These are phyloP conservation scores for Crocallis elinguaria DNA, from an alignment of 2,888 invertebrate genomes.

Conservation along the genomic window DNA sequence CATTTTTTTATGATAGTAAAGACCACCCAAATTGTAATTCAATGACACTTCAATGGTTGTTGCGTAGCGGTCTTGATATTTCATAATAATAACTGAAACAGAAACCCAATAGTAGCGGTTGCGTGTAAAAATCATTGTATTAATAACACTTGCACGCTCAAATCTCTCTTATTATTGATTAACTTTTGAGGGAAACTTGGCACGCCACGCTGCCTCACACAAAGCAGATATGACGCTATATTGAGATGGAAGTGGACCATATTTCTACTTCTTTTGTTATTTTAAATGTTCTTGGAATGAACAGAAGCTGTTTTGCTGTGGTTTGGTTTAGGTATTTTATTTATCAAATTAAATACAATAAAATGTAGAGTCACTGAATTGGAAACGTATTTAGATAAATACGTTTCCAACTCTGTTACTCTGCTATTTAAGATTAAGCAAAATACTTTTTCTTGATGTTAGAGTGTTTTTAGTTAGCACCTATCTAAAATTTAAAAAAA, in stretches of 20 bases:
- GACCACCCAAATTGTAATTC: neutral
- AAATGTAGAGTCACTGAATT: too few relatives aligned
- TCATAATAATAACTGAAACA: conserved; percentile 16
- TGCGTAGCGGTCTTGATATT: too few relatives aligned
- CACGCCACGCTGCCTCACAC: conserved; percentile 2
- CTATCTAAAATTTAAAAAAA: too few relatives aligned
- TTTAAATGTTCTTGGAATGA: neutral
- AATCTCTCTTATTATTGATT: conserved; percentile 58
- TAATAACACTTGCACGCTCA: conserved; percentile 9
- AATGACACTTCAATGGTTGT: neutral
- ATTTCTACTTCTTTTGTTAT: neutral
- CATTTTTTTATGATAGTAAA: neutral
- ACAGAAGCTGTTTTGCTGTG: neutral
- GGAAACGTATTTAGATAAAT: too few relatives aligned
- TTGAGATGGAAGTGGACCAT: neutral
- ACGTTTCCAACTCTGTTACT: too few relatives aligned
- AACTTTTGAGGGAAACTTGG: conserved; percentile 63
- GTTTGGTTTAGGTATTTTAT: neutral
- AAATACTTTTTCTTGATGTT: too few relatives aligned
- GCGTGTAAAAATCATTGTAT: conserved; percentile 22
- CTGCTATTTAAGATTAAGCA: too few relatives aligned
- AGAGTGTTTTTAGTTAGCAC: too few relatives aligned
- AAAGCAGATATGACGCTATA: neutral
- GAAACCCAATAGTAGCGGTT: conserved; percentile 6
- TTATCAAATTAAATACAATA: too few relatives aligned